Conservation (phyloP, 1,140 invertebrate species). For the Caenorhabditis brenneri region DNA sequence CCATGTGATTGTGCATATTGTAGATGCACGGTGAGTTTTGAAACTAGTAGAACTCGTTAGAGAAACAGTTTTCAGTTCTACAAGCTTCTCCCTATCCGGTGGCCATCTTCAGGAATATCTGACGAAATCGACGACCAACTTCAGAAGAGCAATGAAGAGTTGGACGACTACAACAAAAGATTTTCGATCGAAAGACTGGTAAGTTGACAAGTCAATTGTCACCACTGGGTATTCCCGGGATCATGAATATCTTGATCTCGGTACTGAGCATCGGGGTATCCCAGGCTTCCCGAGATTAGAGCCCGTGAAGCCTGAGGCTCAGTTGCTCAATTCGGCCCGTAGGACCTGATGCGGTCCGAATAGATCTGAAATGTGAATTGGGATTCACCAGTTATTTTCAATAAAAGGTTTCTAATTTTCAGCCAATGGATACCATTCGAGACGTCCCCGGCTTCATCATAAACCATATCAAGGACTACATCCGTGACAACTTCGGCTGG, state of each 20-base stretch:
- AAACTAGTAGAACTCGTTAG: too few species aligned
- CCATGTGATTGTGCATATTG: slow-evolving; percentile 22
- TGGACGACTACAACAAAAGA: slow-evolving; percentile 15
- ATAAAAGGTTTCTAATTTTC: too few species aligned
- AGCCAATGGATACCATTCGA: neutral
- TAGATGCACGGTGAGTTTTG: neutral
- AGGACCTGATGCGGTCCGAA: too few species aligned
- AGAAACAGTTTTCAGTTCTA: neutral
- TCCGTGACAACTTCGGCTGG: neutral
- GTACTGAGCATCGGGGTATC: too few species aligned
- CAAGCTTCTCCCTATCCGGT: slow-evolving; percentile 14
- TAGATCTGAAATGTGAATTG: too few species aligned
- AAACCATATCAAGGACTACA: neutral
- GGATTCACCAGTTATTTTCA: too few species aligned
- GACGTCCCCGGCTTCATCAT: neutral
- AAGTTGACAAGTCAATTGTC: too few species aligned
- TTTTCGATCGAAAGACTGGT: slow-evolving; percentile 7
- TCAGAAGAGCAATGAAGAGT: neutral
- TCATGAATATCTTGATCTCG: too few species aligned
- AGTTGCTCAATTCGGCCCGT: too few species aligned
- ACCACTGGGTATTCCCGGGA: too few species aligned
- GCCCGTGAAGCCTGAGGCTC: too few species aligned
- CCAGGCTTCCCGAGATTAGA: too few species aligned
- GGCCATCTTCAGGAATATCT: neutral
- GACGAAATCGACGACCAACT: neutral